Base-by-base conservation (phyloP, 2,797 vertebrate genomes). In the Alfaro cultratus region DNA sequence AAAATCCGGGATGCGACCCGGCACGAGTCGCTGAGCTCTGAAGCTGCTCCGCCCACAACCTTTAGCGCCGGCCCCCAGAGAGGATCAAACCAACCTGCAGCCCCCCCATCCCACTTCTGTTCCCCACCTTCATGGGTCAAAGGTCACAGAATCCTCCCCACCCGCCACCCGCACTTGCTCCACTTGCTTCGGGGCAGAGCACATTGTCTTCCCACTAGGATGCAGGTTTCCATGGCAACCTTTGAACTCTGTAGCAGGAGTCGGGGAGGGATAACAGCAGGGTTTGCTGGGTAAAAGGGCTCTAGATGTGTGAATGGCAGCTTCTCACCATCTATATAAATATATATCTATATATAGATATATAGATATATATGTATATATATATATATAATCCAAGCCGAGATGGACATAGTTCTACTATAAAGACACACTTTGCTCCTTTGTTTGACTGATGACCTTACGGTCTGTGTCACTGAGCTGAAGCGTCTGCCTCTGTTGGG, bases 391-490 rank as follows among this genome's bases (percentile, higher is more conserved):
- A 21, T 0, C 21, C 0, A 51, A 23, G 57, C 43, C 18, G 1
- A 21, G 71, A 79, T 62, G 31, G 29, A 18, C 60, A 72, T 51
- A 46, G 9, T 55, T 46, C 80, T 16, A 72, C 16, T 74, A 45
- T 67, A 79, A 31, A 83, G 74, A 55, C 76, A 55, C 76, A 73
- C 80, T 82, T 18, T 51, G 57, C 84, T 77, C 39, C 73, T 85
- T 79, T 81, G 83, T 87, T 79, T 93, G 92, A 93, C 90, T 88
- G 93, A 93, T 93, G 93, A 93, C 92, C 94, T 91, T 68, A 83
- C 31, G 80, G 86, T 85, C 72, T 45, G 84, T 90, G 93, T 91
- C 83, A 86, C 87, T 62, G 85, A 89, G 90, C 90, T 43, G 81
- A 86, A 80, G 87, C n/a, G 73, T 83, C 79, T 68, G 80, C 81